Conservation (phyloP, 2,797 vertebrate genomes). For the Rhynchonycteris naso region DNA sequence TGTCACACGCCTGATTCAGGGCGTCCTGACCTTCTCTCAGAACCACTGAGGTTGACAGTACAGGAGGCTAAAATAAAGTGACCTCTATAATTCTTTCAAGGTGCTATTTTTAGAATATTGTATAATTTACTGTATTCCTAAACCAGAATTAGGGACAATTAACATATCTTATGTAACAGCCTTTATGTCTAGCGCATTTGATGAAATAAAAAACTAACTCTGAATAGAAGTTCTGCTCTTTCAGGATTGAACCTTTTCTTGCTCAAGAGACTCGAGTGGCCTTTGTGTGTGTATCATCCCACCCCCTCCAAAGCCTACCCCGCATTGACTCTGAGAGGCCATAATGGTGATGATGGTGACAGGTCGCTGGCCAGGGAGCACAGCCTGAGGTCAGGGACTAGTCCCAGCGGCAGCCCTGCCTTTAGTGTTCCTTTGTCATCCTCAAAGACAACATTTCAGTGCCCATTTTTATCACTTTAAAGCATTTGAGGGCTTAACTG, state of each 20-base stretch:
- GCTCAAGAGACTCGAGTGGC: neutral
- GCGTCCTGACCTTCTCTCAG: neutral
- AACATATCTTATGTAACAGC: conserved; percentile 29
- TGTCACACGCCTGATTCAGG: conserved; percentile 8
- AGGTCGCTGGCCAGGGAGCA: neutral
- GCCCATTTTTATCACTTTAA: conserved; percentile 54
- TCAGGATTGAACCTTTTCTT: neutral
- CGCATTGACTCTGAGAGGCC: neutral
- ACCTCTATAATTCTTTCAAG: conserved; percentile 71
- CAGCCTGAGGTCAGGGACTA: neutral
- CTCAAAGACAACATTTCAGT: neutral
- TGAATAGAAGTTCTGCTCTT: conserved; percentile 14
- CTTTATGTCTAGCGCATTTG: conserved; percentile 60
- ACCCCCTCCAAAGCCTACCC: neutral
- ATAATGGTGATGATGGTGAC: rapidly evolving
- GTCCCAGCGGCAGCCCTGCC: neutral
- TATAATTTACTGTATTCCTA: conserved; percentile 63
- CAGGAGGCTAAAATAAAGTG: conserved; percentile 64
- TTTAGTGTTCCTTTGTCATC: neutral
- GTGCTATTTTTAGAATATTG: conserved; percentile 77
- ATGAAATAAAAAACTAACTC: conserved; percentile 28
- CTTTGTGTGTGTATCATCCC: neutral
- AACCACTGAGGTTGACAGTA: conserved; percentile 58
- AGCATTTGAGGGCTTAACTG: conserved; percentile 64
- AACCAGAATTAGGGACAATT: conserved; percentile 65